Base-by-base conservation (phyloP, 2,888 invertebrate genomes). In the Pristionchus entomophagus region DNA sequence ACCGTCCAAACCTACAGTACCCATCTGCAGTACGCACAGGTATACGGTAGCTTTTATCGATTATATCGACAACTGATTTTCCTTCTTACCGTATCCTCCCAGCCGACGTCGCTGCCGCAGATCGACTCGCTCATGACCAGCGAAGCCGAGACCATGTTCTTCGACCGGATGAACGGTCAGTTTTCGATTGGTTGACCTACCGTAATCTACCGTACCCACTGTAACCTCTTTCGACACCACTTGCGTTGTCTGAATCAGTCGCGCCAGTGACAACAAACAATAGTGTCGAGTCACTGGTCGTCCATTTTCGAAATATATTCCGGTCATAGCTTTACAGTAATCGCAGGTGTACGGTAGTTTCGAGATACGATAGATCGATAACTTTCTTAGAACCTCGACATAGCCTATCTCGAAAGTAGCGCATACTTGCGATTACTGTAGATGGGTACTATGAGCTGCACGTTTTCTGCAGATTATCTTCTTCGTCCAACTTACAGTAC, bases 111-210 rank as follows among this genome's bases (percentile, higher is more conserved):
- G n/a, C 83, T 84, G 41, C 83, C 83, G n/a, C 83, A 84, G 65
- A 84, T 84, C 49, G 83, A 45, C 41, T 84, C 83, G 49, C 32
- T 84, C n/a, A 84, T 84, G 83, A 84, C 83, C 29, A 84, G 41
- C 29, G 83, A 84, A 17, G 49, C 83, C 32, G 83, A 84, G 65
- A 29, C 83, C 29, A 35, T 51, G 49, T 84, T 65, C 65, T 84
- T 53, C 65, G 83, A 84, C 14, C 53, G 56, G 17, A 59, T 59
- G 45, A 53, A 38, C 8, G 82, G 82, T 82, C 32, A 53, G 19
- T 77, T 26, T 0, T 26, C 49, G 45, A 77, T 41, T 26, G 17
- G 49, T 51, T 29, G 2, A 2, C 56, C 38, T 59, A 59, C 53
- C 56, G 38, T 59, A 82, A 22, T 19, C 51, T 17, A 4, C n/a